Conservation (phyloP, 2,888 invertebrate genomes). For the Pachycephus smyrnensis region DNA sequence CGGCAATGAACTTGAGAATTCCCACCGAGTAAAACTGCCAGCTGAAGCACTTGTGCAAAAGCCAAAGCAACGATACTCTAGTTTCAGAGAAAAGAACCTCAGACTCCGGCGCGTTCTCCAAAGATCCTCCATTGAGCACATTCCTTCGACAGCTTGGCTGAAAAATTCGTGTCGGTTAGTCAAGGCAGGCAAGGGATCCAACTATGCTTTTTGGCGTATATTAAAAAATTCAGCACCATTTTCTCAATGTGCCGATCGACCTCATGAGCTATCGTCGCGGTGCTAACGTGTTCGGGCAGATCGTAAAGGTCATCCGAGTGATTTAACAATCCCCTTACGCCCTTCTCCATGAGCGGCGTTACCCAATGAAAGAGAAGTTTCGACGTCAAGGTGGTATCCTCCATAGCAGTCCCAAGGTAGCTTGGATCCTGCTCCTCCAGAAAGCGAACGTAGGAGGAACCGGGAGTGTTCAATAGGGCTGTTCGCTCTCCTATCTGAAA, state of each 20-base stretch:
- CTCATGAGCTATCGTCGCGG: conserved; percentile 72
- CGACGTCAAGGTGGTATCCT: conserved; percentile 77
- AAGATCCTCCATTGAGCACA: too few relatives aligned
- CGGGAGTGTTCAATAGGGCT: conserved; percentile 68
- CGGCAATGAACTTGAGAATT: conserved; percentile 83
- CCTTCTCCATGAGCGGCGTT: conserved; percentile 85
- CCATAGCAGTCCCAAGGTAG: conserved; percentile 86
- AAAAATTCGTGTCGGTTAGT: background rate
- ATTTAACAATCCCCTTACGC: conserved; percentile 77
- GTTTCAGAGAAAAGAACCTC: conserved; percentile 38
- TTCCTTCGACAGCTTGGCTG: background rate
- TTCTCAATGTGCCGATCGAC: conserved; percentile 71
- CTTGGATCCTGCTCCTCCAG: conserved; percentile 75
- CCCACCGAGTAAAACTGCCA: conserved; percentile 88
- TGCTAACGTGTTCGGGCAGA: conserved; percentile 76
- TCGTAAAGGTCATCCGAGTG: conserved; percentile 87
- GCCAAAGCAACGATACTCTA: conserved; percentile 73
- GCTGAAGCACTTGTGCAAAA: conserved; percentile 82
- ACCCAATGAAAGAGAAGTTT: conserved; percentile 91
- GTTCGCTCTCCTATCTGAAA: conserved; percentile 73
- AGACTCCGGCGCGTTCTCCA: conserved; percentile 15
- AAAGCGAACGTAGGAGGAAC: conserved; percentile 73
- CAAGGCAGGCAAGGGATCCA: too few relatives aligned
- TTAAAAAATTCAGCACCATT: conserved; percentile 34
- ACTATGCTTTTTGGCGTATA: background rate